Conservation (phyloP, 2,888 invertebrate genomes). For the Lochmaea crataegi region DNA sequence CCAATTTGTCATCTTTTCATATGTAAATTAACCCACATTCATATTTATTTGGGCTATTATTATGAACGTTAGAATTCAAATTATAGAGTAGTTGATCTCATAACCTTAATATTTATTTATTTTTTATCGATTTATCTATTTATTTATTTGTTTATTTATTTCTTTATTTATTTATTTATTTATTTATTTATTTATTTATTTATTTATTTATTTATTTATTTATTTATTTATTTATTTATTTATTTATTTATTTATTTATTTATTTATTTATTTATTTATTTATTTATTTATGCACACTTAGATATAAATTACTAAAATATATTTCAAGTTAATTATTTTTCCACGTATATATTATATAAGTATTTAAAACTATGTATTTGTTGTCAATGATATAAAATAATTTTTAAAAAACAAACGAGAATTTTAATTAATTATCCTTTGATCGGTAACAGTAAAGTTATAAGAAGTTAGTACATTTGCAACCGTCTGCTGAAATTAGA, state of each 20-base stretch:
- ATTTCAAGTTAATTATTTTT: not conserved
- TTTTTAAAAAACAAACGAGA: too few species aligned
- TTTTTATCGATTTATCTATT: too few species aligned
- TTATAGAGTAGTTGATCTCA: not conserved
- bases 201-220: not conserved
- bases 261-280: too few species aligned
- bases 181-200: not conserved
- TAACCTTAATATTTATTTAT: not conserved
- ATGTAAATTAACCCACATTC: not conserved
- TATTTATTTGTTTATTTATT: too few species aligned
- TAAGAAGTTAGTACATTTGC: too few species aligned
- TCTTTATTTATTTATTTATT: not conserved
- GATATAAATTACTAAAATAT: not conserved
- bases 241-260: not conserved
- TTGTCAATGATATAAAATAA: too few species aligned
- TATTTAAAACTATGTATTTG: too few species aligned
- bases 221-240: not conserved
- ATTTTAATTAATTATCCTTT: too few species aligned
- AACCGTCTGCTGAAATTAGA: too few species aligned
- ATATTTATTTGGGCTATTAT: not conserved
- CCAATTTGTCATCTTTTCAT: too few species aligned
- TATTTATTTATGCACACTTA: not conserved
- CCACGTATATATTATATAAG: too few species aligned
- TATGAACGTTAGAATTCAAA: not conserved
- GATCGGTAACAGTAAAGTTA: too few species aligned